These are phyloP conservation scores for Drosophila malerkotliana DNA, from an alignment of 1,140 invertebrate genomes.

Conservation along the genomic window DNA sequence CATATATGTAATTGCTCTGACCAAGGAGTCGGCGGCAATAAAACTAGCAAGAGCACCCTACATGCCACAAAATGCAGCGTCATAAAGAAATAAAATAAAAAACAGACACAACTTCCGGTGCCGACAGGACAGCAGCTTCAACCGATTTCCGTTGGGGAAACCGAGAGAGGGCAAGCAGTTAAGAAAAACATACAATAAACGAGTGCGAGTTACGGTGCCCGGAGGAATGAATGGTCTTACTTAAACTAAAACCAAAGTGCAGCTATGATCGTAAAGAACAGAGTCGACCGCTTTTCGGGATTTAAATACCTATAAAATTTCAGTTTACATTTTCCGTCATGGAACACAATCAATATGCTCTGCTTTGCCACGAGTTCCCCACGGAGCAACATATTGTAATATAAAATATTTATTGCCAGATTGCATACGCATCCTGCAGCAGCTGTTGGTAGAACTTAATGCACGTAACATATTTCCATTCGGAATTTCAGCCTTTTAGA, in stretches of 20 bases:
- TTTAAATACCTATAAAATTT: slow-evolving; percentile 39
- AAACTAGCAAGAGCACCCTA: slow-evolving; percentile 15
- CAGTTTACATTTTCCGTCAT: slow-evolving; percentile 6
- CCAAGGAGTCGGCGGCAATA: slow-evolving; percentile 13
- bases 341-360: slow-evolving; percentile 36
- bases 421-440: slow-evolving; percentile 61
- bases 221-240: slow-evolving; percentile 16
- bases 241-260: slow-evolving; percentile 20
- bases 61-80: slow-evolving; percentile 67
- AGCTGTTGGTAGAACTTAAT: slow-evolving; percentile 18
- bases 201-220: slow-evolving; percentile 16
- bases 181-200: slow-evolving; percentile 22
- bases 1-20: slow-evolving; percentile 58
- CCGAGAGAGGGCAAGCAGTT: slow-evolving; percentile 25
- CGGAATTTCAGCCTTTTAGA: not conserved
- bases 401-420: slow-evolving; percentile 78
- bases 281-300: slow-evolving; percentile 24
- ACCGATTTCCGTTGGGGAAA: slow-evolving; percentile 35
- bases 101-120: slow-evolving; percentile 30
- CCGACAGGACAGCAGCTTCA: slow-evolving; percentile 9
- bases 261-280: slow-evolving; percentile 21
- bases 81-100: slow-evolving; percentile 55
- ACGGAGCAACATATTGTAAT: slow-evolving; percentile 54
- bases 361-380: slow-evolving; percentile 11
- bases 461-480: slow-evolving; percentile 1